Conservation (phyloP, 2,888 invertebrate species). For the Stictocephala bisonia region DNA sequence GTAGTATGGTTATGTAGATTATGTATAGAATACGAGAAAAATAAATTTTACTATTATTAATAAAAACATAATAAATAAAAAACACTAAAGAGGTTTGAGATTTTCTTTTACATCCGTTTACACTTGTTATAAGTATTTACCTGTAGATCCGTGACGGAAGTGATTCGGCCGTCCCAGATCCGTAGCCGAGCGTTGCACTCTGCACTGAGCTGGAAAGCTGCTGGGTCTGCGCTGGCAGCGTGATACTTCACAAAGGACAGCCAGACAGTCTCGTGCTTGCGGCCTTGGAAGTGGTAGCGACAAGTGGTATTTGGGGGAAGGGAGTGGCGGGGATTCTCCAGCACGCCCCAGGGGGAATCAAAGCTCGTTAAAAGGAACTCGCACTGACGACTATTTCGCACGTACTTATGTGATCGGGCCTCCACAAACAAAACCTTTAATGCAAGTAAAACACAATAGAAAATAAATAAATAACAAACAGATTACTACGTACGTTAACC, state of each 20-base stretch:
- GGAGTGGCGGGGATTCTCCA: constrained; percentile 82
- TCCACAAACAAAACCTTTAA: constrained; percentile 78
- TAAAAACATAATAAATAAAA: too few relatives aligned
- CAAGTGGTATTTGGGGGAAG: constrained; percentile 86
- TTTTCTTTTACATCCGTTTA: too few relatives aligned
- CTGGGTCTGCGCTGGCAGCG: constrained; percentile 74
- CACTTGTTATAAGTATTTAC: too few relatives aligned
- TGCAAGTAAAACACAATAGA: constrained; percentile 42
- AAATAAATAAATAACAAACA: too few relatives aligned
- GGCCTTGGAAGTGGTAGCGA: constrained; percentile 81
- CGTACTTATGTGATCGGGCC: constrained; percentile 79
- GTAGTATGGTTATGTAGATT: too few relatives aligned
- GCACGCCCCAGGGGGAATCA: constrained; percentile 77
- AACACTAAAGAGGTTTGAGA: too few relatives aligned
- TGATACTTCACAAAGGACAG: constrained; percentile 86
- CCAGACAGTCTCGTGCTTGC: constrained; percentile 83
- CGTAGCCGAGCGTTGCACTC: constrained; percentile 81
- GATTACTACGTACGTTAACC: too few relatives aligned
- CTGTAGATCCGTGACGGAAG: constrained; percentile 63
- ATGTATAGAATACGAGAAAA: too few relatives aligned
- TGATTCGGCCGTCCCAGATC: constrained; percentile 78
- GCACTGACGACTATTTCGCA: constrained; percentile 78
- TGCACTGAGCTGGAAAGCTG: constrained; percentile 72
- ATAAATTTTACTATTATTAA: too few relatives aligned
- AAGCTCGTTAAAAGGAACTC: constrained; percentile 81